Evolutionary conservation across 2,888 invertebrate genomes (phyloP).

Genomic region (Griposia aprilina): DNA sequence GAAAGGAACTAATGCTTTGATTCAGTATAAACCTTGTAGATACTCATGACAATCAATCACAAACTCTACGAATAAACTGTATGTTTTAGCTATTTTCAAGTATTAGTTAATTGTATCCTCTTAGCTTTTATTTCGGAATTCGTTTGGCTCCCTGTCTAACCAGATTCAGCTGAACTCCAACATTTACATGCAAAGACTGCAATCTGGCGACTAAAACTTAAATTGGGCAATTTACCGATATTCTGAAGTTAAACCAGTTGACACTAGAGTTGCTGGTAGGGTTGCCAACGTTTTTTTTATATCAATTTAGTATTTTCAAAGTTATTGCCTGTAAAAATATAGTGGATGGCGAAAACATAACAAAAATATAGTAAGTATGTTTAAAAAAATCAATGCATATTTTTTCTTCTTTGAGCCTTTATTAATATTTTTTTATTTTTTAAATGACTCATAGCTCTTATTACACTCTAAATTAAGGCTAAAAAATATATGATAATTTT

Average conservation of each 20-base stretch:
- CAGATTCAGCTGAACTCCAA: not conserved
- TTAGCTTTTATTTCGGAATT: not conserved
- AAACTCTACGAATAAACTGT: not conserved
- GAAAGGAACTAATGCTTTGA: not conserved
- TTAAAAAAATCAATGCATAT: too few species aligned
- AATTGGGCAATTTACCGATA: conserved; percentile 9
- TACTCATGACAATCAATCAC: not conserved
- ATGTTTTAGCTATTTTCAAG: not conserved
- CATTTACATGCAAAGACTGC: not conserved
- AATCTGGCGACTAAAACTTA: not conserved
- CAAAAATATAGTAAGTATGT: too few species aligned
- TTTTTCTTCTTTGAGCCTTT: too few species aligned
- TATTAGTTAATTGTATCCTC: not conserved
- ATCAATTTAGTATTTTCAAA: too few species aligned
- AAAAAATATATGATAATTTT: not conserved
- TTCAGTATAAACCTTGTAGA: not conserved
- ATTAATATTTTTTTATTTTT: too few species aligned
- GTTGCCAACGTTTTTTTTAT: too few species aligned
- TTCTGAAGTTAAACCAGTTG: not conserved
- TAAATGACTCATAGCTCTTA: too few species aligned
- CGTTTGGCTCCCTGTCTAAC: not conserved
- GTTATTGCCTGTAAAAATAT: too few species aligned
- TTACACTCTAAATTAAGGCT: too few species aligned
- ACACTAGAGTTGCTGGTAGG: not conserved
- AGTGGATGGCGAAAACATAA: too few species aligned